Base-by-base conservation (phyloP, 2,888 invertebrate species). In the Pedicia rivosa region DNA sequence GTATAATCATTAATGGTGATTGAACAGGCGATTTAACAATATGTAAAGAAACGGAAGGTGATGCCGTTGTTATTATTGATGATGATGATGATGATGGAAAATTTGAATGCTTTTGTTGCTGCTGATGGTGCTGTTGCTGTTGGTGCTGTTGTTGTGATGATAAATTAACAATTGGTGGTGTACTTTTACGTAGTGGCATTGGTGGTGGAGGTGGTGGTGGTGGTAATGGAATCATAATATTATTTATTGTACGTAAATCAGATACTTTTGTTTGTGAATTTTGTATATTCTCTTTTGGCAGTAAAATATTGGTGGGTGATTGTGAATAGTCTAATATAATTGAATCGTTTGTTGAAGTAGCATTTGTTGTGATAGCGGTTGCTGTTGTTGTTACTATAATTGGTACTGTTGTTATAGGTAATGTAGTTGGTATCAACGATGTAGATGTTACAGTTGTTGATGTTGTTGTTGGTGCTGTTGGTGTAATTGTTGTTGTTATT, bases 21-120 rank as follows among this genome's bases (percentile, higher is more conserved):
- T 78, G 77, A 10, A 77, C 78, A 3, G 80, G 80, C 38, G 79
- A 78, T 53, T 81, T 80, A 29, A 82, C 76, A 43, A 82, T 73
- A 54, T 78, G 80, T 46, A 82, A 68, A 39, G 78, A 76, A 31
- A 80, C 68, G 4, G 77, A 75, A 5, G 79, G 78, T 40, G 22
- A 19, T 27, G 39, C 12, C 35, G 12, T n/a, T 47, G 43, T 16
- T 45, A 36, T 27, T 20, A 16, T 24, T 19, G 17, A 20, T 32
- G 27, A 4, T 38, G n/a, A n/a, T n/a, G 17, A 16, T 25, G 22
- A 19, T 27, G 39, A 17, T 39, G 12, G 41, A 39, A 33, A 33
- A 24, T 41, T 36, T 33, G 42, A 31, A n/a, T 43, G 27, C 42
- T 35, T 42, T 33, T 41, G 32, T 38, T 49, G 28, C 38, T 22